A percentile compares a stretch with the other conserved stretches of the same genome.
These are phyloP conservation scores for Staurois parvus DNA, from an alignment of 2,797 vertebrate species.

Conservation along the genomic window DNA sequence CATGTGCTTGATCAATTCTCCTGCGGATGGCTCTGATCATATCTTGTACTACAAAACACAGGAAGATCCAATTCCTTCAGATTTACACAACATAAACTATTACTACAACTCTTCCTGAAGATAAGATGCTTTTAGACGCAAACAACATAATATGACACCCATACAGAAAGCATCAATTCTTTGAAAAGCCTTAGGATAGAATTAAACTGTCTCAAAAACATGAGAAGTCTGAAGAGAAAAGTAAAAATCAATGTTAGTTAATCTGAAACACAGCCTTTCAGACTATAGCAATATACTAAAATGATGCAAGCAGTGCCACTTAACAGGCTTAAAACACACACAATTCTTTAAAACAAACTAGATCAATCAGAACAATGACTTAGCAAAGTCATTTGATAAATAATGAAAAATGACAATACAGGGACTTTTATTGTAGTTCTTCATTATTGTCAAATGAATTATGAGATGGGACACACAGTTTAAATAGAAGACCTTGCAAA, in stretches of 20 bases:
- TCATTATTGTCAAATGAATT: no score
- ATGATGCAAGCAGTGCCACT: background rate
- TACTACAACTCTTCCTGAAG: background rate
- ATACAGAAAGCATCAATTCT: slow-evolving; percentile 37
- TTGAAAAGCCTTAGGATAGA: slow-evolving; percentile 43
- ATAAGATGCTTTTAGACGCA: slow-evolving; percentile 36
- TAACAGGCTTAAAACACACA: background rate
- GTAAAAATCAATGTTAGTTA: slow-evolving; percentile 48
- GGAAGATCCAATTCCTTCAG: background rate
- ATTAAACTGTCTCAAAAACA: slow-evolving; percentile 40
- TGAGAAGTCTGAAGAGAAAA: slow-evolving; percentile 28
- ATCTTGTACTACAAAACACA: no score
- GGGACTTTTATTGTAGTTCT: background rate
- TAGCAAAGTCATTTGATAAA: background rate
- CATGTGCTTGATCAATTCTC: no score
- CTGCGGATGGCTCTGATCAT: no score
- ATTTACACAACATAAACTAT: background rate
- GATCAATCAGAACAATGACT: background rate
- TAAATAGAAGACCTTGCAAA: no score
- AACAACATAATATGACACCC: slow-evolving; percentile 26
- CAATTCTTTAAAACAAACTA: background rate
- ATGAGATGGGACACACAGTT: no score
- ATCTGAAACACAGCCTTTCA: slow-evolving; percentile 33
- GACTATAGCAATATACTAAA: slow-evolving; percentile 17
- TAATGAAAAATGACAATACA: background rate